Evolutionary conservation across 2,888 invertebrate species (phyloP).

Genomic region (Nycteola revayana): DNA sequence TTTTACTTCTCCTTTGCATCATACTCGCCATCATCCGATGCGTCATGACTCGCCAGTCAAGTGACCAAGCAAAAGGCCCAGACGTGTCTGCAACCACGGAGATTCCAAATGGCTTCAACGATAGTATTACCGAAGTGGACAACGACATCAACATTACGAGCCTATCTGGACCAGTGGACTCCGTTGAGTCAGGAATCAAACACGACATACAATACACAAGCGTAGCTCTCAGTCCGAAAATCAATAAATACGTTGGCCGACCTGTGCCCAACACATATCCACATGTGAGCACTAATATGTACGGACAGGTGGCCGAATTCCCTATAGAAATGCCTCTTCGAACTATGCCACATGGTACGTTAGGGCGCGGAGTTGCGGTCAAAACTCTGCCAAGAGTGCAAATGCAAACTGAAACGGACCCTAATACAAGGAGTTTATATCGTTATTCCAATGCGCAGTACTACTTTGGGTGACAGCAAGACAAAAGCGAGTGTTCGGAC

Average conservation of each 20-base stretch:
- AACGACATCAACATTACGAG: conserved; percentile 89
- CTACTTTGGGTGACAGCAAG: conserved; percentile 90
- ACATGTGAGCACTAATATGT: conserved; percentile 76
- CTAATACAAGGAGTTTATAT: conserved; percentile 84
- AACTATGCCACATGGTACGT: conserved; percentile 73
- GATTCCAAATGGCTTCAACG: conserved; percentile 90
- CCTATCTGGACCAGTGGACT: conserved; percentile 83
- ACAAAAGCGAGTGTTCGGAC: conserved; percentile 75
- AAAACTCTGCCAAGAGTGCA: conserved; percentile 72
- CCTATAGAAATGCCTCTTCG: conserved; percentile 79
- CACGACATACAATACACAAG: conserved; percentile 74
- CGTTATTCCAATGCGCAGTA: conserved; percentile 85
- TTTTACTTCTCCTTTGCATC: conserved; percentile 87
- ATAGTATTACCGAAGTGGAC: conserved; percentile 93
- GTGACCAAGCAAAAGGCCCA: conserved; percentile 85
- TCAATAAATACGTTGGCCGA: conserved; percentile 74
- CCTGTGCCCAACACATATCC: conserved; percentile 77
- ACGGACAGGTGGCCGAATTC: conserved; percentile 77
- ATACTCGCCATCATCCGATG: conserved; percentile 87
- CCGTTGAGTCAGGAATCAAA: conserved; percentile 67
- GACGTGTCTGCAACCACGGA: conserved; percentile 88
- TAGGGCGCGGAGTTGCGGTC: conserved; percentile 72
- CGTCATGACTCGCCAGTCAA: conserved; percentile 84
- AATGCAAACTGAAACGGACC: conserved; percentile 75
- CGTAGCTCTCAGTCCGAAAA: conserved; percentile 71